Percentiles rank a stretch among this genome's conserved stretches.
Conservation (phyloP, 1,140 invertebrate genomes). For the Atta colombica region DNA sequence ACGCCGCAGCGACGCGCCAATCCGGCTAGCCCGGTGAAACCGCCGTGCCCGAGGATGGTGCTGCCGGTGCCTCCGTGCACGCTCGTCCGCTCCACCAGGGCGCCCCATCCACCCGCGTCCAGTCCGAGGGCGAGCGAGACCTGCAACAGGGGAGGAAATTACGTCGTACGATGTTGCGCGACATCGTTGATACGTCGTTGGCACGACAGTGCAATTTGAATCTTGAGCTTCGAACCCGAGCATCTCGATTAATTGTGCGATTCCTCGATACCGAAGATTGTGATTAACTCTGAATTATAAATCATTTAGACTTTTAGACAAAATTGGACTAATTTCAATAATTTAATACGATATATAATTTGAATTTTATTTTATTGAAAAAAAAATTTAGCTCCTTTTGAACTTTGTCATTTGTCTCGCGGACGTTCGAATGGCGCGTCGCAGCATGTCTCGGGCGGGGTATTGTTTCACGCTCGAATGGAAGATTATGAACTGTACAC, state of each 20-base stretch:
- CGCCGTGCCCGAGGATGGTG: slow-evolving; percentile 85
- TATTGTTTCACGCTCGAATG: slow-evolving; percentile 54
- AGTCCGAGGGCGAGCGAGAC: slow-evolving; percentile 85
- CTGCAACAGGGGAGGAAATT: slow-evolving; percentile 70
- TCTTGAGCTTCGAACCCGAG: neutral
- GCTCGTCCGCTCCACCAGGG: slow-evolving; percentile 85
- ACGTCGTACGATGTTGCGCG: neutral
- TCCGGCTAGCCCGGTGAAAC: slow-evolving; percentile 82
- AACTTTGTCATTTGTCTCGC: neutral
- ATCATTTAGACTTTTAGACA: neutral
- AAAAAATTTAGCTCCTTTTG: neutral
- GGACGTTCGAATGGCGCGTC: neutral
- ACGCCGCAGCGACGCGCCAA: slow-evolving; percentile 90
- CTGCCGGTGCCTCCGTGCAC: slow-evolving; percentile 76
- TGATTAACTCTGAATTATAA: neutral
- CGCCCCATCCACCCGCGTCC: slow-evolving; percentile 87
- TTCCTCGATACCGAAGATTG: too few relatives aligned
- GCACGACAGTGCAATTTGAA: neutral
- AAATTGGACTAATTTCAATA: neutral
- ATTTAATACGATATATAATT: neutral
- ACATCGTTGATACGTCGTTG: too few relatives aligned
- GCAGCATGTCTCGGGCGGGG: slow-evolving; percentile 30
- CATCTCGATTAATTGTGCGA: neutral
- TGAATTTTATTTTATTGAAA: neutral
- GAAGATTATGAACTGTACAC: slow-evolving; percentile 57